Base-by-base conservation (phyloP, 2,888 invertebrate genomes). In the Priocnemis perturbator region DNA sequence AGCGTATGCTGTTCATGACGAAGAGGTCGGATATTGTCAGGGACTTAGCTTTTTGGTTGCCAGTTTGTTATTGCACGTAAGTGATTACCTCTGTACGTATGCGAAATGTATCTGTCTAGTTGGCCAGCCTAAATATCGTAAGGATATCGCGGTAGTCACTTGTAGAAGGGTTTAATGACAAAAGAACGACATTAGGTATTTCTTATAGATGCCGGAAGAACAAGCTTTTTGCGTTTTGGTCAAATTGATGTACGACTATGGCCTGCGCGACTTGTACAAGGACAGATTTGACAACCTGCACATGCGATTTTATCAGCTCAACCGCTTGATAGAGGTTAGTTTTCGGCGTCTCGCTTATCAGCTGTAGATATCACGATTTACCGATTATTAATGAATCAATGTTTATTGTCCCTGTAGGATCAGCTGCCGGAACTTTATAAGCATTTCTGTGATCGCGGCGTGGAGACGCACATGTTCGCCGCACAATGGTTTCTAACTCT, bases 401-500 rank as follows among this genome's bases (percentile, higher is more conserved):
- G 4, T 48, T 30, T 50, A 53, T 53, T 47, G 20, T 17, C 50
- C n/a, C 19, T 66, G 15, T 23, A 94, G 93, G 96, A 97, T 90
- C 96, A 96, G 90, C 89, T 97, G 75, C 93, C 93, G 0, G 95
- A 96, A 71, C 89, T 97, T 66, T 94, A 94, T 85, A 93, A 93
- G 69, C 97, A 97, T 87, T 96, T 97, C 90, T 92, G 92, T 81
- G 94, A 94, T 90, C 93, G 94, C 92, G 91, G 91, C 74, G 94
- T 99, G 59, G 99, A 99, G 90, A 95, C 97, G 30, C 99, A 99
- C 90, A 99, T 98, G 98, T 99, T 97, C 89, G 99, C 99, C 21
- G 98, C 97, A 4, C 99, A 99, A 90, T 99, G 99, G 99, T 99
- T 99, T 91, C 93, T 99, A 63, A 99, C 99, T 0, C 92, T 99